Percentiles rank a stretch among this genome's conserved stretches.
Conservation (phyloP, 2,888 invertebrate species). For the Mythimna albipuncta region DNA sequence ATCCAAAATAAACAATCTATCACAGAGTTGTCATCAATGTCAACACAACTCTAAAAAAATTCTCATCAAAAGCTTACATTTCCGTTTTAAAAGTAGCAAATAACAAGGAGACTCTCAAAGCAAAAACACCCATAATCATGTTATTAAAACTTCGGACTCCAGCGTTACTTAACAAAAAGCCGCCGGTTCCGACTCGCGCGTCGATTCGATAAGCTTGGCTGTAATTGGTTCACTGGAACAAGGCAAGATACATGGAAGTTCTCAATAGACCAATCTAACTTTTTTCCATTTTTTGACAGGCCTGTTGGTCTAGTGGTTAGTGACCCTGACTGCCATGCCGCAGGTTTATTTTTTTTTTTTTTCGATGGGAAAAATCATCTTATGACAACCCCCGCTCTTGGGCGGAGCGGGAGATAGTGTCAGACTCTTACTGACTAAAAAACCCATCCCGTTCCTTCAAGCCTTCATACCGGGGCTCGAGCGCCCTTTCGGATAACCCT, state of each 20-base stretch:
- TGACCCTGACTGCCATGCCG: no score
- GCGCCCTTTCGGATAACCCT: no score
- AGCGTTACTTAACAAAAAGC: constrained; percentile 25
- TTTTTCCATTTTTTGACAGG: no score
- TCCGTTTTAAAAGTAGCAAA: constrained; percentile 32
- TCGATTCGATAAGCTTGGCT: constrained; percentile 25
- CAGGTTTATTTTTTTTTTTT: no score
- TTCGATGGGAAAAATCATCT: no score
- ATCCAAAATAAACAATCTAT: not conserved
- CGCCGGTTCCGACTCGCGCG: constrained; percentile 7
- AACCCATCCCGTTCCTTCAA: no score
- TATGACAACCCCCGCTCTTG: no score
- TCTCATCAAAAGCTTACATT: not conserved
- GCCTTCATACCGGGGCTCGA: no score
- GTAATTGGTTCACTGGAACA: constrained; percentile 24
- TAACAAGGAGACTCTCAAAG: constrained; percentile 32
- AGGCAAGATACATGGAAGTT: not conserved
- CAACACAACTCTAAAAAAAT: constrained; percentile 7
- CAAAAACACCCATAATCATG: constrained; percentile 29
- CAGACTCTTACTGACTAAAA: no score
- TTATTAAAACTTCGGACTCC: constrained; percentile 52
- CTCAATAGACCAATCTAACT: constrained; percentile 3
- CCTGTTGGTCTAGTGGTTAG: no score
- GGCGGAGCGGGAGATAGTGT: no score
- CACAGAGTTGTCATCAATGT: constrained; percentile 19